phyloP scores from a whole-genome alignment of 1,140 invertebrate genomes.

The Halyomorpha halys region DNA sequence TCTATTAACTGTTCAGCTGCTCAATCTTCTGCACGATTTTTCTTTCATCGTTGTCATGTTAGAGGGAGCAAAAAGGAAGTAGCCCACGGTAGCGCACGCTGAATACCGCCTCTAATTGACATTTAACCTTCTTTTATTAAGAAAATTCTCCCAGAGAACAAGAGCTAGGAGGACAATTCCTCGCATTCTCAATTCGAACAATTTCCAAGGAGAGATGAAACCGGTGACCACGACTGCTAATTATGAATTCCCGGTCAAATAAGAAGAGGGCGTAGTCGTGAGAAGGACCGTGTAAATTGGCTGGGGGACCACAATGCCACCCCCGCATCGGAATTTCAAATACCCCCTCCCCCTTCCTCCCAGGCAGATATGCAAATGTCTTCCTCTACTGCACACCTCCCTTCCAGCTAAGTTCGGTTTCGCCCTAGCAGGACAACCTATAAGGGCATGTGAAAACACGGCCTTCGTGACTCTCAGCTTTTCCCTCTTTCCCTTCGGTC shows the following conservation, averaged over 20 bases:
- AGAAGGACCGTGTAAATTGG: slow-evolving; percentile 21
- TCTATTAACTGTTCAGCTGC: too few species aligned
- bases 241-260: slow-evolving; percentile 14
- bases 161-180: neutral
- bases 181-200: neutral
- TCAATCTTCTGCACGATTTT: too few species aligned
- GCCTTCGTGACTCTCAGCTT: slow-evolving; percentile 7
- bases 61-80: too few species aligned
- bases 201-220: slow-evolving; percentile 5
- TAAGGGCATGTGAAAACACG: slow-evolving; percentile 12
- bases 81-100: too few species aligned
- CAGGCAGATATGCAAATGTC: slow-evolving; percentile 6
- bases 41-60: too few species aligned
- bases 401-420: too few species aligned
- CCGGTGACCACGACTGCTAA: neutral
- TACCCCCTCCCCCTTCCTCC: slow-evolving; percentile 1
- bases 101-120: too few species aligned
- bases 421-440: neutral
- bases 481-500: neutral
- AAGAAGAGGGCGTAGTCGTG: slow-evolving; percentile 11
- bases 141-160: neutral
- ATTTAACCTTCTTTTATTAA: too few species aligned
- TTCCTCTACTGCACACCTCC: too few species aligned
- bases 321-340: slow-evolving; percentile 25
- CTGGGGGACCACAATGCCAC: slow-evolving; percentile 18